A percentile compares a stretch with the other conserved stretches of the same genome.
Conservation (phyloP, 1,140 invertebrate genomes). For the Brachionus rubens region DNA sequence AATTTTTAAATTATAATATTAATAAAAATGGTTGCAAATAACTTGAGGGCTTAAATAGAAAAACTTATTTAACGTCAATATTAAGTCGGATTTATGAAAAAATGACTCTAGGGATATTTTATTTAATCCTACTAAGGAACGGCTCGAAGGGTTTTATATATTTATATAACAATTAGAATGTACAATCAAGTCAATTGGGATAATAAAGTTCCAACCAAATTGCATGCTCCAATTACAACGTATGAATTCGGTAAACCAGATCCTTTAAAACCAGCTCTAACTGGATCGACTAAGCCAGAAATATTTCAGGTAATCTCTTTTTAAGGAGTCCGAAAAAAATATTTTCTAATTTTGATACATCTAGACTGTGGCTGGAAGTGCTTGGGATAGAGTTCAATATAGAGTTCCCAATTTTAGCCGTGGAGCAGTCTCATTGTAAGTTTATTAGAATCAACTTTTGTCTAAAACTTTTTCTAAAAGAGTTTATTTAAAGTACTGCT, state of each 20-base stretch:
- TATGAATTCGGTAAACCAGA: slow-evolving; percentile 27
- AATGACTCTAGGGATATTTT: too few species aligned
- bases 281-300: background rate
- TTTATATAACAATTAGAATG: too few species aligned
- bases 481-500: slow-evolving; percentile 28
- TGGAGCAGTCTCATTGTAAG: background rate
- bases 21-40: too few species aligned
- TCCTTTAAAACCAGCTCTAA: slow-evolving; percentile 1
- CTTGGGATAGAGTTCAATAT: slow-evolving; percentile 41
- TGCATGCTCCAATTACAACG: slow-evolving; percentile 27
- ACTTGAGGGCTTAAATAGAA: too few species aligned
- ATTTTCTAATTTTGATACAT: too few species aligned
- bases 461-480: background rate
- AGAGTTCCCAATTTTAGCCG: background rate
- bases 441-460: background rate
- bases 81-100: too few species aligned
- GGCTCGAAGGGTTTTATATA: too few species aligned
- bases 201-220: slow-evolving; percentile 21
- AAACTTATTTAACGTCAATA: too few species aligned
- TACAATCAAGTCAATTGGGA: slow-evolving; percentile 40
- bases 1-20: background rate
- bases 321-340: too few species aligned
- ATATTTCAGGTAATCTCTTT: background rate
- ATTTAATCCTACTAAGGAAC: too few species aligned
- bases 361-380: slow-evolving; percentile 22